Evolutionary conservation across 2,888 invertebrate species (phyloP).

Genomic region (Scaptomyza cyrtandrae): DNA sequence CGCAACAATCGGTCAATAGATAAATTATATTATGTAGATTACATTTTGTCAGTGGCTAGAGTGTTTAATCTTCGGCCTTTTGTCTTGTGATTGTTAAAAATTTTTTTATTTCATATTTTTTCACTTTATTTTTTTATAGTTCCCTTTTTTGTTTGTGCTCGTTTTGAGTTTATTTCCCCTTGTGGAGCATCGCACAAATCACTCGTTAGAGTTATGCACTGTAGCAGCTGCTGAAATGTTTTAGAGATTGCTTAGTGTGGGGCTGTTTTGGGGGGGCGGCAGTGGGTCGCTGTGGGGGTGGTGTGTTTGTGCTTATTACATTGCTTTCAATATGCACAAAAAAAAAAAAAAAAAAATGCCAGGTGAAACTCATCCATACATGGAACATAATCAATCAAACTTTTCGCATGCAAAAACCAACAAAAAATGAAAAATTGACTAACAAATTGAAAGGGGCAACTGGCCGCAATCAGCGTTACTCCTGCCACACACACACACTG

Average conservation of each 20-base stretch:
- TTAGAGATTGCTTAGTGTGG: constrained; percentile 17
- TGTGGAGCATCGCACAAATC: constrained; percentile 46
- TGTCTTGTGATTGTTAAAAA: background rate
- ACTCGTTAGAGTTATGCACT: constrained; percentile 54
- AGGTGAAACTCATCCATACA: constrained; percentile 25
- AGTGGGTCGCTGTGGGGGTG: too few relatives aligned
- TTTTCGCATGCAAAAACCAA: constrained; percentile 24
- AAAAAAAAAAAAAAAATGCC: too few relatives aligned
- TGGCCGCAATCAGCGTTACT: constrained; percentile 38
- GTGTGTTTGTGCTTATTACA: constrained; percentile 25
- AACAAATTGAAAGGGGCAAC: constrained; percentile 30
- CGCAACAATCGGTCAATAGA: too few relatives aligned
- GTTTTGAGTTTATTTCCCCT: constrained; percentile 12
- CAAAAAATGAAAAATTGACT: background rate
- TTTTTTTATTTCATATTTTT: constrained; percentile 40
- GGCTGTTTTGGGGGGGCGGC: too few relatives aligned
- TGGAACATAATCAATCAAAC: constrained; percentile 44
- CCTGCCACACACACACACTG: background rate
- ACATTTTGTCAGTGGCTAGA: background rate
- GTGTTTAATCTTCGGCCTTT: background rate
- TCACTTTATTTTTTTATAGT: constrained; percentile 24
- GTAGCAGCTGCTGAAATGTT: constrained; percentile 32
- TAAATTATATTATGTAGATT: too few relatives aligned
- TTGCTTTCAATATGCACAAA: background rate
- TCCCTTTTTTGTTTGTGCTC: constrained; percentile 15